phyloP scores from a whole-genome alignment of 1,140 invertebrate species.

The Drosophila ambigua region DNA sequence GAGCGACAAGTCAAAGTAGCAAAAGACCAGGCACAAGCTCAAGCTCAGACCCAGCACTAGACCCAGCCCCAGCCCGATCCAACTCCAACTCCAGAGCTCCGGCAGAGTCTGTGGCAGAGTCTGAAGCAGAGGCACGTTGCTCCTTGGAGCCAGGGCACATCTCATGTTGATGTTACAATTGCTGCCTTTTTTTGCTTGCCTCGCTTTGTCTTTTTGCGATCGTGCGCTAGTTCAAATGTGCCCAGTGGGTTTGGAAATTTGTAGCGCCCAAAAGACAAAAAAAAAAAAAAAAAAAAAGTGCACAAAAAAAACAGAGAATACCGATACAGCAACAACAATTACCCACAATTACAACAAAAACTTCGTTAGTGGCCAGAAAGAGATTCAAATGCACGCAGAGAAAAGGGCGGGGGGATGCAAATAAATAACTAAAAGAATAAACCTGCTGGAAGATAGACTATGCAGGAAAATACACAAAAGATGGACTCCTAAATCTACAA shows the following conservation, averaged over 20 bases:
- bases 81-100: no score
- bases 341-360: conserved; percentile 79
- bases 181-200: conserved; percentile 45
- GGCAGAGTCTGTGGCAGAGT: conserved; percentile 2
- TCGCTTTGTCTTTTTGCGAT: conserved; percentile 48
- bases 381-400: conserved; percentile 13
- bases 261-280: conserved; percentile 61
- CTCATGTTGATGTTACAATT: conserved; percentile 82
- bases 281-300: conserved; percentile 3
- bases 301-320: conserved; percentile 27
- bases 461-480: no score
- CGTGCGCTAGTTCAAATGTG: conserved; percentile 74
- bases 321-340: conserved; percentile 74
- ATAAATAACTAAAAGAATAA: no score
- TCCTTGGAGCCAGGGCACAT: conserved; percentile 64
- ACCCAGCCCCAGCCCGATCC: conserved; percentile 6
- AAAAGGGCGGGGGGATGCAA: background rate
- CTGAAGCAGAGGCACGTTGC: conserved; percentile 46
- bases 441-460: no score
- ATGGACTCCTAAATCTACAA: no score
- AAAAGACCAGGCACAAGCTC: conserved; percentile 53
- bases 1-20: conserved; percentile 78
- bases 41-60: conserved; percentile 15
- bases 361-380: conserved; percentile 60
- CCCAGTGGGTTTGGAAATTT: conserved; percentile 78